phyloP scores from a whole-genome alignment of 2,888 invertebrate genomes.

The Zaprionus bogoriensis region DNA sequence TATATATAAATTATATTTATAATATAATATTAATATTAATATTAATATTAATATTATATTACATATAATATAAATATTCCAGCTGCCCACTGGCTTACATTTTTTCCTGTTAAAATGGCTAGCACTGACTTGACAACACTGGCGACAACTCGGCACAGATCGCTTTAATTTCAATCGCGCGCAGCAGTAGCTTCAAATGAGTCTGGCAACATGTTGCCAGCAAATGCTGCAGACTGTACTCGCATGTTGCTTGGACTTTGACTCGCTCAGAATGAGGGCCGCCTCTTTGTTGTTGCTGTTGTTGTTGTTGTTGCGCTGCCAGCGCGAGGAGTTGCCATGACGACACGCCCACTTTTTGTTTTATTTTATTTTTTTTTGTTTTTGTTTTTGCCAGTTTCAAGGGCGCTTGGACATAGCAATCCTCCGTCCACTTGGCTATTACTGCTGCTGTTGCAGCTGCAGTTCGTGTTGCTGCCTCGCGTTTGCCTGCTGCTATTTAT shows the following conservation, averaged over 20 bases:
- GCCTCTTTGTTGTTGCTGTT: constrained; percentile 31
- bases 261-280: constrained; percentile 20
- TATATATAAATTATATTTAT: too few relatives aligned
- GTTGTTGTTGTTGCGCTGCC: neutral
- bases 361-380: neutral
- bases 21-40: too few relatives aligned
- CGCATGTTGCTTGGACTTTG: constrained; percentile 33
- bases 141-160: constrained; percentile 27
- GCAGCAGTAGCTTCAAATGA: constrained; percentile 30
- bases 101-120: neutral
- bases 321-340: constrained; percentile 51
- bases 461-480: constrained; percentile 12
- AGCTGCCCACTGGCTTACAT: too few relatives aligned
- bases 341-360: constrained; percentile 59
- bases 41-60: too few relatives aligned
- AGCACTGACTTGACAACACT: constrained; percentile 3
- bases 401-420: constrained; percentile 49
- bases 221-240: neutral
- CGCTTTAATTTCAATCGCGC: constrained; percentile 15
- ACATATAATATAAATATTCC: too few relatives aligned
- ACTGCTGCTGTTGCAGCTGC: constrained; percentile 12
- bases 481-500: constrained; percentile 34
- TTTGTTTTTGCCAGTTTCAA: constrained; percentile 41
- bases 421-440: constrained; percentile 17
- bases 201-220: constrained; percentile 44